Percentiles rank a stretch among this genome's conserved stretches.
These are phyloP conservation scores for Drosophila kurseongensis DNA, from an alignment of 1,140 invertebrate genomes.

Conservation along the genomic window DNA sequence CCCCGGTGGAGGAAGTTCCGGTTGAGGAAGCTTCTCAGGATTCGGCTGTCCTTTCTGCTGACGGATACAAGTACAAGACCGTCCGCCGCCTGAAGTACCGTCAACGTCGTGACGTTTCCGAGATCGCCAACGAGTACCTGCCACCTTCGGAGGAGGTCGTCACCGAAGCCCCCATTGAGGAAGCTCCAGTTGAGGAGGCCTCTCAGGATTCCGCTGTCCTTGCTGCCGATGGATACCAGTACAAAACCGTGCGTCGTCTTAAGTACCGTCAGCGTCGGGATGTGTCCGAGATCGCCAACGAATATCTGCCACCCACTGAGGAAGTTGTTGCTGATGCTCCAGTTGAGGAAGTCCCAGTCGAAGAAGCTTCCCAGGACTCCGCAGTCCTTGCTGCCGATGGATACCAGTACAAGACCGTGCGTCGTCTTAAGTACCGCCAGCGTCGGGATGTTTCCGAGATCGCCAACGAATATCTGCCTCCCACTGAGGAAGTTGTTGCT, in stretches of 20 bases:
- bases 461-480: slow-evolving; percentile 59
- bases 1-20: slow-evolving; percentile 1
- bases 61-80: slow-evolving; percentile 67
- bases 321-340: slow-evolving; percentile 32
- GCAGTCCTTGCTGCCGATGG: slow-evolving; percentile 60
- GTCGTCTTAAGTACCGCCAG: slow-evolving; percentile 65
- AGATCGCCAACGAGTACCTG: slow-evolving; percentile 56
- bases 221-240: no score
- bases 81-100: slow-evolving; percentile 59
- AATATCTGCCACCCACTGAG: background rate
- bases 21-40: slow-evolving; percentile 34
- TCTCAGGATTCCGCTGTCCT: no score
- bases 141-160: slow-evolving; percentile 46
- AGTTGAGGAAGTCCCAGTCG: background rate
- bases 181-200: background rate
- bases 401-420: slow-evolving; percentile 69
- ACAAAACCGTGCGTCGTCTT: no score
- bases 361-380: slow-evolving; percentile 29
- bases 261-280: no score
- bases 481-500: slow-evolving; percentile 35
- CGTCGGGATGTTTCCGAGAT: slow-evolving; percentile 68
- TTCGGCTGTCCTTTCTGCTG: slow-evolving; percentile 42
- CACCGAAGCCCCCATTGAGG: slow-evolving; percentile 12
- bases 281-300: no score
- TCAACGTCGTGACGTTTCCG: slow-evolving; percentile 60